Percentiles rank a stretch among this genome's conserved stretches.
These are phyloP conservation scores for Cryptosula pallasiana DNA, from an alignment of 2,888 invertebrate genomes.

Conservation along the genomic window DNA sequence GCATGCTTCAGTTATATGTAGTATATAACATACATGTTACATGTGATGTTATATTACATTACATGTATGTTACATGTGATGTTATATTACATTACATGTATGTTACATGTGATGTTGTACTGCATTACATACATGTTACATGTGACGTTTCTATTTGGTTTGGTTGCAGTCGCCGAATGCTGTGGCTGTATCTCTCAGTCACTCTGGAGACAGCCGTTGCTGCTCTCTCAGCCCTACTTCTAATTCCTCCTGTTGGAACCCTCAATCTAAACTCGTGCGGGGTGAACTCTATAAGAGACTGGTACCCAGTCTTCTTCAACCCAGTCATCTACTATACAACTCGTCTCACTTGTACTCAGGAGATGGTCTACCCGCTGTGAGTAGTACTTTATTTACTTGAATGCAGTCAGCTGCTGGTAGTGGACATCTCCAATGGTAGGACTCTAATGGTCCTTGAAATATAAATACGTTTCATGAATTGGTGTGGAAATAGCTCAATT, in stretches of 20 bases:
- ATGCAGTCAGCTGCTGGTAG: no score
- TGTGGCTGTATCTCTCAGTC: slow-evolving; percentile 75
- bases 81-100: no score
- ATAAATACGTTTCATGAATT: no score
- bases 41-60: no score
- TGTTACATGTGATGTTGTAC: background rate
- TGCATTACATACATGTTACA: background rate
- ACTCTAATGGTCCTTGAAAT: no score
- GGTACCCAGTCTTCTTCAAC: slow-evolving; percentile 93
- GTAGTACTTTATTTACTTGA: no score
- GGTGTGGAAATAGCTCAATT: no score
- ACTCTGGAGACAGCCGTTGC: slow-evolving; percentile 74
- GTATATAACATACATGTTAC: no score
- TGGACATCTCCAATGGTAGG: no score
- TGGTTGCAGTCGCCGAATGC: slow-evolving; percentile 62
- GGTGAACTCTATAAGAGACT: slow-evolving; percentile 78
- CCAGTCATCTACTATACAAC: slow-evolving; percentile 86
- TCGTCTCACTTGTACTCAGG: slow-evolving; percentile 88
- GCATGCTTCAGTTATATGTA: no score
- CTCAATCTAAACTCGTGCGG: slow-evolving; percentile 73
- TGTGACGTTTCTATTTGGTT: background rate
- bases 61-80: no score
- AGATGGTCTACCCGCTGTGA: slow-evolving; percentile 94
- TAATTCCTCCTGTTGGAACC: slow-evolving; percentile 76
- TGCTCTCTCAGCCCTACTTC: slow-evolving; percentile 69